Percentiles rank a stretch among this genome's conserved stretches.
Conservation (phyloP, 2,888 invertebrate species). For the Helleia helle region DNA sequence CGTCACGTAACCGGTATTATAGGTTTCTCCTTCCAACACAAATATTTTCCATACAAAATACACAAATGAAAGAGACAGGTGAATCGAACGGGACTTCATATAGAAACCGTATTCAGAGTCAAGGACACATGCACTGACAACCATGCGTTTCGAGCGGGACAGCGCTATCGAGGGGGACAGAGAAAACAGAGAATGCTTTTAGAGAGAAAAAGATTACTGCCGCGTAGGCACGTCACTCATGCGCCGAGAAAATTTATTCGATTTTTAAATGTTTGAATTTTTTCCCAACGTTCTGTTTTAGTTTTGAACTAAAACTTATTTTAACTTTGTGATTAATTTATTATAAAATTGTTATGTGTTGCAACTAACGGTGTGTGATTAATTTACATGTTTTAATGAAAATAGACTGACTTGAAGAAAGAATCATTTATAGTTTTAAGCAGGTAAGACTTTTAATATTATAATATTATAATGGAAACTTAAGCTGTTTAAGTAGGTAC, state of each 20-base stretch:
- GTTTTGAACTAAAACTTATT: constrained; percentile 13
- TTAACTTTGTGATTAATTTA: constrained; percentile 1
- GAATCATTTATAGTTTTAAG: too few relatives aligned
- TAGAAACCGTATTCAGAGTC: constrained; percentile 42
- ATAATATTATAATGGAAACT: too few relatives aligned
- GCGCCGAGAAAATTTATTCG: constrained; percentile 33
- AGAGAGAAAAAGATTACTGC: constrained; percentile 42
- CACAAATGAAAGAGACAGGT: constrained; percentile 30
- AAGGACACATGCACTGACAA: constrained; percentile 45
- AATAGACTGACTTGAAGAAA: not conserved
- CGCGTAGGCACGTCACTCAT: constrained; percentile 36
- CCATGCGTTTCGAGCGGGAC: constrained; percentile 27
- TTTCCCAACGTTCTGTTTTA: constrained; percentile 8
- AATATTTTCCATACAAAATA: constrained; percentile 11
- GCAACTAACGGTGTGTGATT: not conserved
- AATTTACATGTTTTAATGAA: constrained; percentile 1
- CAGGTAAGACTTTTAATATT: too few relatives aligned
- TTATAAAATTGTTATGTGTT: constrained; percentile 2
- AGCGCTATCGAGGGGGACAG: constrained; percentile 15
- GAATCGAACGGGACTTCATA: constrained; percentile 57
- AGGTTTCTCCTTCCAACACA: constrained; percentile 32
- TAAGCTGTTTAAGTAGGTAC: too few relatives aligned
- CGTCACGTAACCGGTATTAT: constrained; percentile 44
- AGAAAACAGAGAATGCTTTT: constrained; percentile 33
- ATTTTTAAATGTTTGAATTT: constrained; percentile 29